Percentiles rank a stretch among this genome's conserved stretches.
phyloP scores from a whole-genome alignment of 2,113 vertebrate species.

The Antechinus stuartii region DNA sequence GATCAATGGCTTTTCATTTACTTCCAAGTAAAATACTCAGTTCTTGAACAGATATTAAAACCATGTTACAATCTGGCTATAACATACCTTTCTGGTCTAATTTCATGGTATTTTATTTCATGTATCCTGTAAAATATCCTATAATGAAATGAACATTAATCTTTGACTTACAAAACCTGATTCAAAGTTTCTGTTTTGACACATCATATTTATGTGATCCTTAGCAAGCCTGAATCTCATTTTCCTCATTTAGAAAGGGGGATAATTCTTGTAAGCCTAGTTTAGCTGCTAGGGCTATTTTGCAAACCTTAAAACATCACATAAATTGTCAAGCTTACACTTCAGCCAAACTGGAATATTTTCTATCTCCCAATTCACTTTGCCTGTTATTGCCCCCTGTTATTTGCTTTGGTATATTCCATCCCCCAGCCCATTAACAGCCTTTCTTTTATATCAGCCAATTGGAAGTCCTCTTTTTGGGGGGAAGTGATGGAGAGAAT shows the following conservation, averaged over 20 bases:
- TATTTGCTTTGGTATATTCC: not conserved
- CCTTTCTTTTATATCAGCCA: not conserved
- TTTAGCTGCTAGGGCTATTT: not conserved
- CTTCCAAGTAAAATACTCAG: not conserved
- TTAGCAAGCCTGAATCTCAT: not conserved
- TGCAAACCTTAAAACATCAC: not conserved
- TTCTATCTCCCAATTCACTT: not conserved
- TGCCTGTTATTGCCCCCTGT: not conserved
- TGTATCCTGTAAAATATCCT: not conserved
- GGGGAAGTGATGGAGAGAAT: not conserved
- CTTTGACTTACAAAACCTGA: not conserved
- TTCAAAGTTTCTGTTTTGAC: not conserved
- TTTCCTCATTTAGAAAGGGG: not conserved
- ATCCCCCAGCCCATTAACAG: not conserved
- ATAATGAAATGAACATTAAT: not conserved
- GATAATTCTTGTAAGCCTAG: not conserved
- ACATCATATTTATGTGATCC: not conserved
- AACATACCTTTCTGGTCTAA: not conserved
- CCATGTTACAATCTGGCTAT: not conserved
- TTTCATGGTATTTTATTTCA: not conserved
- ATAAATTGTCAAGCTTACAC: not conserved
- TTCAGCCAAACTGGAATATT: not conserved
- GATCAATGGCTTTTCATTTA: not conserved
- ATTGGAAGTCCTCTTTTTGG: not conserved
- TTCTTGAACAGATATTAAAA: not conserved